Percentiles rank a stretch among this genome's conserved stretches.
Evolutionary conservation across 2,113 vertebrate genomes (phyloP).

Genomic region (Gadus macrocephalus): DNA sequence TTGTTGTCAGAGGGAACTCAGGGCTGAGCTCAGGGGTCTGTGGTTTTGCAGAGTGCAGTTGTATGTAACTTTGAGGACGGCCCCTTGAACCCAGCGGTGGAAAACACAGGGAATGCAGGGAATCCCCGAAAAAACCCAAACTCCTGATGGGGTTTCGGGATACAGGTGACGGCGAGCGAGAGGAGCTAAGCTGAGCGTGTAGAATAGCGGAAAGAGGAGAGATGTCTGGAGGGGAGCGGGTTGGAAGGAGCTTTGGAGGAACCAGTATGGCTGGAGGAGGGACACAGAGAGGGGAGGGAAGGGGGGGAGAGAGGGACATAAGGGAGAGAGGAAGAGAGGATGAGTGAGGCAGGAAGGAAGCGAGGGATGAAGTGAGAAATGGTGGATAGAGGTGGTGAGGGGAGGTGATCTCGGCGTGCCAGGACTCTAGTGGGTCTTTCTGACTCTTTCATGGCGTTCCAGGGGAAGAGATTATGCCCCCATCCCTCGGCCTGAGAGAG

Average conservation of each 20-base stretch:
- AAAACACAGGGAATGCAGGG: neutral
- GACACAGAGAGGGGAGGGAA: neutral
- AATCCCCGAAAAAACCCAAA: no score
- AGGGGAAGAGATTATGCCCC: slow-evolving; percentile 77
- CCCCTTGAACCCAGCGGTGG: neutral
- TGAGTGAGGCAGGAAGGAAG: slow-evolving; percentile 4
- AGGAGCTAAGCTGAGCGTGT: neutral
- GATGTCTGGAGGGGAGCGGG: neutral
- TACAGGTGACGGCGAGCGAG: neutral
- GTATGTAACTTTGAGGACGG: no score
- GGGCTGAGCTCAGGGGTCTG: no score
- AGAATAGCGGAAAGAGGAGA: neutral
- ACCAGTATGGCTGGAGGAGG: neutral
- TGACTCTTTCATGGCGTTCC: slow-evolving; percentile 75
- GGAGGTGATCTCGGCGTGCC: slow-evolving; percentile 67
- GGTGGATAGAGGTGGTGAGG: slow-evolving; percentile 56
- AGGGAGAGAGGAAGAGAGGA: slow-evolving; percentile 8
- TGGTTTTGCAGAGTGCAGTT: no score
- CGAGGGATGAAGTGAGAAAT: slow-evolving; percentile 38
- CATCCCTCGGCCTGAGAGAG: slow-evolving; percentile 54
- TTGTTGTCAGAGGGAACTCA: no score
- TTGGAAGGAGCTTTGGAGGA: neutral
- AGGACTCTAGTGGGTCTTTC: slow-evolving; percentile 68
- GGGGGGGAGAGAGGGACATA: slow-evolving; percentile 12
- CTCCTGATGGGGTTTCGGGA: neutral